These are phyloP conservation scores for Upupa epops DNA, from an alignment of 2,113 vertebrate species.

Conservation along the genomic window DNA sequence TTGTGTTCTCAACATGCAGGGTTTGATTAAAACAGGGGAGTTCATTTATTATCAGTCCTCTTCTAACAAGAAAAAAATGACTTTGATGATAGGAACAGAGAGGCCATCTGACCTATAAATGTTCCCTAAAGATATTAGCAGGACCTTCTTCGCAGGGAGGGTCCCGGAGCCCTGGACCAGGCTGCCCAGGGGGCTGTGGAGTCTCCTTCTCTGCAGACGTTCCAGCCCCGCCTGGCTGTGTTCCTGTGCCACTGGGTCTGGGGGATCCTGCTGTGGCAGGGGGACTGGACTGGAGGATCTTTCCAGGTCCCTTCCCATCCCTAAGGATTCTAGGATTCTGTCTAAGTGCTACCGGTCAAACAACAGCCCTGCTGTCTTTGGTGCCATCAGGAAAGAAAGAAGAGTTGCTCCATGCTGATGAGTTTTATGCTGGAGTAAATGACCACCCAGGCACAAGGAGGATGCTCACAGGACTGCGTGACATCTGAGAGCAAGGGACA, in stretches of 20 bases:
- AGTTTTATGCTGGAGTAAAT: not conserved
- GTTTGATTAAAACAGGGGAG: conserved; percentile 46
- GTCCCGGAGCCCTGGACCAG: too few relatives aligned
- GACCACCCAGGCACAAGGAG: not conserved
- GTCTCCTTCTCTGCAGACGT: too few relatives aligned
- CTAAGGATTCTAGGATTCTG: too few relatives aligned
- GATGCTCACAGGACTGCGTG: not conserved
- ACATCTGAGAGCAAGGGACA: not conserved
- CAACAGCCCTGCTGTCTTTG: not conserved
- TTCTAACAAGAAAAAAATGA: not conserved
- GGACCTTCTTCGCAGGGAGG: too few relatives aligned
- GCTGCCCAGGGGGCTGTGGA: too few relatives aligned
- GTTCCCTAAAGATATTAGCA: too few relatives aligned
- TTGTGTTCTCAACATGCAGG: conserved; percentile 46
- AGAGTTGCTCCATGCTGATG: not conserved
- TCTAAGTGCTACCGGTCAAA: not conserved
- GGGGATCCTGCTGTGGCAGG: too few relatives aligned
- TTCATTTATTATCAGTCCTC: conserved; percentile 15
- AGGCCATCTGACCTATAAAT: not conserved
- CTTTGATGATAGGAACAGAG: conserved; percentile 1
- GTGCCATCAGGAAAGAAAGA: not conserved
- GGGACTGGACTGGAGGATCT: too few relatives aligned
- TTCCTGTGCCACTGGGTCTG: too few relatives aligned
- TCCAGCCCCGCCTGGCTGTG: too few relatives aligned
- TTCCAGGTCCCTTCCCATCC: too few relatives aligned